phyloP scores from a whole-genome alignment of 2,113 vertebrate genomes.

The Odontophorus gujanensis region DNA sequence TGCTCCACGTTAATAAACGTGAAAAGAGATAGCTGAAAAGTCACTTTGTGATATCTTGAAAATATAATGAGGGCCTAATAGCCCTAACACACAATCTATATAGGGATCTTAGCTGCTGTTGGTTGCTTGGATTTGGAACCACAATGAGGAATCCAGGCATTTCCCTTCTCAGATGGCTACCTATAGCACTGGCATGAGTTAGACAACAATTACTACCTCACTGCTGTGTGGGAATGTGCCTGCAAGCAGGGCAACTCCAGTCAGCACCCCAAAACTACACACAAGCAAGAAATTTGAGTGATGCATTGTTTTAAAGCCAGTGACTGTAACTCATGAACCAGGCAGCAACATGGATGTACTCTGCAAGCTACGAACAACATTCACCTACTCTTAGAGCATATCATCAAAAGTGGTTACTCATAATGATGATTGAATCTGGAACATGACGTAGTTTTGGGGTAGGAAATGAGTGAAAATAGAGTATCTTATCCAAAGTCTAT shows the following conservation, averaged over 20 bases:
- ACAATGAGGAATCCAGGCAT: conserved; percentile 37
- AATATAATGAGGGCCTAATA: conserved; percentile 52
- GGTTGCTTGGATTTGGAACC: conserved; percentile 61
- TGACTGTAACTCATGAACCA: neutral
- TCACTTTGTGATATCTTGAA: conserved; percentile 12
- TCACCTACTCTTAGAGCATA: neutral
- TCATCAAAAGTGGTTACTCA: neutral
- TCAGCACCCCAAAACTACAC: neutral
- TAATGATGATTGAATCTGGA: neutral
- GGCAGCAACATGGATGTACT: neutral
- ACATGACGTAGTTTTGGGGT: rapidly evolving
- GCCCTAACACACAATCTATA: conserved; percentile 47
- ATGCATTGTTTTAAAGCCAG: neutral
- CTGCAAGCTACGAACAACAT: neutral
- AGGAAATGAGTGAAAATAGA: neutral
- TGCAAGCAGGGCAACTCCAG: neutral
- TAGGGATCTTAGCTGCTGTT: conserved; percentile 34
- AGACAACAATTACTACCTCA: conserved; percentile 32
- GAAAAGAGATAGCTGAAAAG: conserved; percentile 41
- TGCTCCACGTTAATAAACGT: conserved; percentile 27
- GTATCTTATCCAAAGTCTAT: neutral
- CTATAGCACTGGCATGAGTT: conserved; percentile 11
- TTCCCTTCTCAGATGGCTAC: conserved; percentile 58
- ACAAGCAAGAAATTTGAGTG: conserved; percentile 28
- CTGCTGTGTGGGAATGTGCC: neutral